These are phyloP conservation scores for Pteria penguin DNA, from an alignment of 2,888 invertebrate species.

Conservation along the genomic window DNA sequence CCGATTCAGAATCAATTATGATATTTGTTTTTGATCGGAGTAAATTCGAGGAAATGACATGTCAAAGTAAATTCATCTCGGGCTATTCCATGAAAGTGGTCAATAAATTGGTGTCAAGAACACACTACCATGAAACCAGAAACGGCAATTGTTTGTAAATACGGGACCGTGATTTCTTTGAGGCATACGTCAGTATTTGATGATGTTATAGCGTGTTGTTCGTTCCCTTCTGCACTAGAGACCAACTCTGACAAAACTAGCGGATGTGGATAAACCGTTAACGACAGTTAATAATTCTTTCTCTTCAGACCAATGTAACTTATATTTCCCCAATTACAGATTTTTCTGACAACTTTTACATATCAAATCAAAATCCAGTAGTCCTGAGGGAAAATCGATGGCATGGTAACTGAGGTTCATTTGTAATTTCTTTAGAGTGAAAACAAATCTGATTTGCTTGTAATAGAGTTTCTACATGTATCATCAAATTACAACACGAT, in stretches of 20 bases:
- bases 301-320: neutral
- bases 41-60: slow-evolving; percentile 1
- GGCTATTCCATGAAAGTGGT: neutral
- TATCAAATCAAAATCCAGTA: neutral
- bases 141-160: neutral
- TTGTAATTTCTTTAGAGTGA: neutral
- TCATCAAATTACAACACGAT: too few species aligned
- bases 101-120: neutral
- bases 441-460: neutral
- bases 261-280: neutral
- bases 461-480: neutral
- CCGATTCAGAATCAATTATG: neutral
- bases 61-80: slow-evolving; percentile 1
- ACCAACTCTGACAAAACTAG: neutral
- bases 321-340: neutral
- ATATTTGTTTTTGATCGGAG: slow-evolving; percentile 1
- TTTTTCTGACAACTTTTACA: neutral
- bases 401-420: neutral
- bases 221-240: neutral
- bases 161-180: neutral
- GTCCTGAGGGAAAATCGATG: neutral
- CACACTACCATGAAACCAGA: neutral
- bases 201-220: neutral
- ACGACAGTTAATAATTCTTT: neutral
- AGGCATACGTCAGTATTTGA: neutral